Percentiles rank a stretch among this genome's conserved stretches.
These are phyloP conservation scores for Aegypius monachus DNA, from an alignment of 2,113 vertebrate species.

Conservation along the genomic window DNA sequence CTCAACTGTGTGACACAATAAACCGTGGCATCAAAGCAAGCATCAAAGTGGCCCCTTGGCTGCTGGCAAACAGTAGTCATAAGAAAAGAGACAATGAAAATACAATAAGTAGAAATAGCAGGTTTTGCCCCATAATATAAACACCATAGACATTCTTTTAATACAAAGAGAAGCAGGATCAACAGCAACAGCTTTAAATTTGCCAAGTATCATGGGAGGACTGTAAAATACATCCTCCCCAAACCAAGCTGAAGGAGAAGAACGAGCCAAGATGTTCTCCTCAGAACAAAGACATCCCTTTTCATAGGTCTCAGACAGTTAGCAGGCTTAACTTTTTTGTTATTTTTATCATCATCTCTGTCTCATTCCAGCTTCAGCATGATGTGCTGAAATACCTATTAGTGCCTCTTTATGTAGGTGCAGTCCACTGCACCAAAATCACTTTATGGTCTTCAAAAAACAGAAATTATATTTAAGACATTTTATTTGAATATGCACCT, in stretches of 20 bases:
- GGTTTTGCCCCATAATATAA: constrained; percentile 39
- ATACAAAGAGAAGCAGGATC: constrained; percentile 62
- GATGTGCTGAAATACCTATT: constrained; percentile 10
- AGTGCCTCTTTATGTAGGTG: not conserved
- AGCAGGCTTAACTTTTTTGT: not conserved
- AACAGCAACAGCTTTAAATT: constrained; percentile 67
- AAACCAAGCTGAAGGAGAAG: constrained; percentile 41
- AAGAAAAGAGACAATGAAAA: constrained; percentile 51
- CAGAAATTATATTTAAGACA: not conserved
- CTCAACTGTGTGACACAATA: constrained; percentile 24
- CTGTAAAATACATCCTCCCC: constrained; percentile 58
- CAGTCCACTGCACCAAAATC: not conserved
- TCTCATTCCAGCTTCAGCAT: not conserved
- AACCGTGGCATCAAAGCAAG: constrained; percentile 41
- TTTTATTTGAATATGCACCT: constrained; percentile 3
- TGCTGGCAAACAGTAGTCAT: constrained; percentile 28
- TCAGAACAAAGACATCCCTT: constrained; percentile 28
- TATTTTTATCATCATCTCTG: not conserved
- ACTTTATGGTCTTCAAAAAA: constrained; percentile 11
- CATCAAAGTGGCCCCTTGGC: not conserved
- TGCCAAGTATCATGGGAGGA: constrained; percentile 58
- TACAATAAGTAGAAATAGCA: constrained; percentile 39
- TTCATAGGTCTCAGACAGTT: not conserved
- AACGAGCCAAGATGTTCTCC: constrained; percentile 31
- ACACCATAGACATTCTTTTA: constrained; percentile 57